phyloP scores from a whole-genome alignment of 23 tunicate species.

The Trididemnum nubilum region DNA sequence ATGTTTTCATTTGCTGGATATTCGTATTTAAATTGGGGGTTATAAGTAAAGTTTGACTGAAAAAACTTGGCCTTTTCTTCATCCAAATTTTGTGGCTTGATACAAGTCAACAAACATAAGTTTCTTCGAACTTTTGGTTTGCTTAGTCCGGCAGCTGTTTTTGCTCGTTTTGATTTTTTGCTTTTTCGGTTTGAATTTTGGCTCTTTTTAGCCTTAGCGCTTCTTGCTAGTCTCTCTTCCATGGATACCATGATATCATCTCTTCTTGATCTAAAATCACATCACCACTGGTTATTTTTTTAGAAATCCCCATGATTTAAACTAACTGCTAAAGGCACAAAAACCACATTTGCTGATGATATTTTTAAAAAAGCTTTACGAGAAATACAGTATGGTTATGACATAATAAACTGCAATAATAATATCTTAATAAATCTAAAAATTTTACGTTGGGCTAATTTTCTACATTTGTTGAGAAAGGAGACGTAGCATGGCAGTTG shows the following conservation, averaged over 20 bases:
- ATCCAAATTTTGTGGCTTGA: conserved; percentile 83
- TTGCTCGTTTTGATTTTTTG: conserved; percentile 29
- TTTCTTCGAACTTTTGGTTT: conserved; percentile 9
- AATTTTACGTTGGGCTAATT: no score
- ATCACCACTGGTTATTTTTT: no score
- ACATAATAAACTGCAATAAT: no score
- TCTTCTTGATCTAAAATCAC: conserved; percentile 7
- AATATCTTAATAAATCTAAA: no score
- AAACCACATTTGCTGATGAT: no score
- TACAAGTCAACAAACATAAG: conserved; percentile 49
- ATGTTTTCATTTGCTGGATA: conserved; percentile 54
- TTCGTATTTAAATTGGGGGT: conserved; percentile 81
- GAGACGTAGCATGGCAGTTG: no score
- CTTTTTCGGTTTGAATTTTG: not conserved
- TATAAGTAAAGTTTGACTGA: conserved; percentile 57
- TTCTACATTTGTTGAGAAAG: no score
- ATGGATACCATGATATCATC: conserved; percentile 66
- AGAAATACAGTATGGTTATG: no score
- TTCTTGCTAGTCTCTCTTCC: conserved; percentile 67
- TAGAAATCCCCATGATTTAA: no score
- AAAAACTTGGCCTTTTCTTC: conserved; percentile 67
- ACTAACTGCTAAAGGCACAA: no score
- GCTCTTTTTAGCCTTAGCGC: conserved; percentile 29
- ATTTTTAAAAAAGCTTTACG: no score
- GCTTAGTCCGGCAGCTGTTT: conserved; percentile 6